Conservation (phyloP, 2,113 vertebrate species). For the Gasterosteus nipponicus region DNA sequence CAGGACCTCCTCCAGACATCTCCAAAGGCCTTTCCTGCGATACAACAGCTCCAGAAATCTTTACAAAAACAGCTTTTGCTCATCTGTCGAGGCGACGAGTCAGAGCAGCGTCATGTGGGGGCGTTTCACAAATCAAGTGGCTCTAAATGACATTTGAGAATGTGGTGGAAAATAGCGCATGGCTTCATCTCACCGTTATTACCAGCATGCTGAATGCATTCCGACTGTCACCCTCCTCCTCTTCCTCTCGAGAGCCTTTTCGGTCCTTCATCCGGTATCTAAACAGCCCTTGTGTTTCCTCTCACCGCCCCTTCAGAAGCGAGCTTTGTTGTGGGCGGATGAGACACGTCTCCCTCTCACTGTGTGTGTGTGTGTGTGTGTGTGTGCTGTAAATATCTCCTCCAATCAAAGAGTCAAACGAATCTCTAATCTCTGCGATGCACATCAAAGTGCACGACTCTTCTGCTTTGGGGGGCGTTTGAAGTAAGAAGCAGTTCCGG, state of each 20-base stretch:
- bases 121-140: conserved; percentile 34
- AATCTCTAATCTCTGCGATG: conserved; percentile 58
- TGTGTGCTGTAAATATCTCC: conserved; percentile 63
- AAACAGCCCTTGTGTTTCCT: conserved; percentile 64
- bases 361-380: conserved; percentile 20
- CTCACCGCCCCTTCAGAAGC: conserved; percentile 51
- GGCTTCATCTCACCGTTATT: conserved; percentile 10
- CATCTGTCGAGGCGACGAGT: background rate
- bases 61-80: background rate
- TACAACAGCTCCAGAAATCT: background rate
- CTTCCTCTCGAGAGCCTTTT: conserved; percentile 34
- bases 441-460: conserved; percentile 56
- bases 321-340: conserved; percentile 55
- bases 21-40: background rate
- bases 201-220: conserved; percentile 43
- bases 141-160: conserved; percentile 28
- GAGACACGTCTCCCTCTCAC: conserved; percentile 36
- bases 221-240: conserved; percentile 53
- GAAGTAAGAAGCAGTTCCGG: background rate
- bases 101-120: conserved; percentile 17
- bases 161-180: conserved; percentile 29
- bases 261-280: conserved; percentile 49
- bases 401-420: conserved; percentile 67
- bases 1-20: background rate
- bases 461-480: conserved; percentile 11